These are phyloP conservation scores for Heliornis fulica DNA, from an alignment of 2,113 vertebrate species.

Conservation along the genomic window DNA sequence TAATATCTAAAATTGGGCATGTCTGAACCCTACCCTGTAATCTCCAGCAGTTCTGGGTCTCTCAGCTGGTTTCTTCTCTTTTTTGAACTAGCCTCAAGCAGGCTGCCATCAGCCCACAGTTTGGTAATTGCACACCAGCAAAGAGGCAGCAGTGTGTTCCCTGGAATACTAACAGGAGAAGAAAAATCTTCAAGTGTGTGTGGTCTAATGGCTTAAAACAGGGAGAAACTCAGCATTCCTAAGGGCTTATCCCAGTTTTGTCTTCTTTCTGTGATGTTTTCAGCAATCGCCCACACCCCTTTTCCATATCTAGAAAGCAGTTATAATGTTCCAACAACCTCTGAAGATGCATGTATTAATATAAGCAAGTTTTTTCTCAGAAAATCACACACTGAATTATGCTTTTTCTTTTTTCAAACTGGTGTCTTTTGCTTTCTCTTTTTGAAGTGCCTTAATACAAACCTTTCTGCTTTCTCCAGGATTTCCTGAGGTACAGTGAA, in stretches of 20 bases:
- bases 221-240: not conserved
- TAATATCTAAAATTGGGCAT: not conserved
- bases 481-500: constrained; percentile 91
- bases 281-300: not conserved
- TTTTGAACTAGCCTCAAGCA: not conserved
- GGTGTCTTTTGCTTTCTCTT: not conserved
- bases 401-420: not conserved
- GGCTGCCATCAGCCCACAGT: not conserved
- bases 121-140: not conserved
- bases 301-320: not conserved
- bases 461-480: constrained; percentile 74
- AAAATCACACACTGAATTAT: not conserved
- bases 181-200: not conserved
- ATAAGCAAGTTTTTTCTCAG: not conserved
- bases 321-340: not conserved
- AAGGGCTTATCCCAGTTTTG: not conserved
- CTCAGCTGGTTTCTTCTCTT: not conserved
- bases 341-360: not conserved
- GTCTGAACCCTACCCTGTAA: not conserved
- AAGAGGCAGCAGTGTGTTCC: not conserved
- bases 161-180: not conserved
- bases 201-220: constrained; percentile 38
- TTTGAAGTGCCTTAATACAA: constrained; percentile 36
- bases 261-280: not conserved
- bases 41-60: not conserved